These are phyloP conservation scores for Lampropteryx suffumata DNA, from an alignment of 2,888 invertebrate species.

Conservation along the genomic window DNA sequence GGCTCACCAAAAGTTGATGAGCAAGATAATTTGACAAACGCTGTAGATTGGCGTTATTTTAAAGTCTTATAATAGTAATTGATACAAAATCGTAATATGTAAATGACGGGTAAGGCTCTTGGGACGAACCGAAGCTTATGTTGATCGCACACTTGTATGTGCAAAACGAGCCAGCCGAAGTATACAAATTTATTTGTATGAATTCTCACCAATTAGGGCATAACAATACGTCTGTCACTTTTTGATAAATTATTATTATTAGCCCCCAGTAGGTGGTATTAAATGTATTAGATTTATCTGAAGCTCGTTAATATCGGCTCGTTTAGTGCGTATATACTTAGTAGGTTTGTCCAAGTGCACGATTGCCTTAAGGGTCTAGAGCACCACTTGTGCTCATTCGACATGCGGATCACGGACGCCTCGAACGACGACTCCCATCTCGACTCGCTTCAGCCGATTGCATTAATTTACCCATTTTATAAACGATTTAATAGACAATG, in stretches of 20 bases:
- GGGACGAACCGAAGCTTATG: conserved; percentile 39
- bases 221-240: too few relatives aligned
- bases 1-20: too few relatives aligned
- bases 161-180: too few relatives aligned
- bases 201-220: too few relatives aligned
- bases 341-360: too few relatives aligned
- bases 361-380: conserved; percentile 42
- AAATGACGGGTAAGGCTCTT: conserved; percentile 65
- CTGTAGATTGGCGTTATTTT: conserved; percentile 49
- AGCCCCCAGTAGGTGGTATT: too few relatives aligned
- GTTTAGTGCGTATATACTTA: too few relatives aligned
- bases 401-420: conserved; percentile 76
- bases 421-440: conserved; percentile 78
- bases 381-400: conserved; percentile 62
- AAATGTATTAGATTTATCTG: too few relatives aligned
- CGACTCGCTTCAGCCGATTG: conserved; percentile 75
- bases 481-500: conserved; percentile 79
- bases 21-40: not conserved
- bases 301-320: too few relatives aligned
- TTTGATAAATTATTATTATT: too few relatives aligned
- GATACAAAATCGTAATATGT: conserved; percentile 77
- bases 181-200: too few relatives aligned
- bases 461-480: conserved; percentile 81
- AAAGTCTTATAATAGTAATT: conserved; percentile 60
- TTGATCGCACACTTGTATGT: too few relatives aligned